Evolutionary conservation across 2,113 vertebrate genomes (phyloP).

Genomic region (Elanoides forficatus): DNA sequence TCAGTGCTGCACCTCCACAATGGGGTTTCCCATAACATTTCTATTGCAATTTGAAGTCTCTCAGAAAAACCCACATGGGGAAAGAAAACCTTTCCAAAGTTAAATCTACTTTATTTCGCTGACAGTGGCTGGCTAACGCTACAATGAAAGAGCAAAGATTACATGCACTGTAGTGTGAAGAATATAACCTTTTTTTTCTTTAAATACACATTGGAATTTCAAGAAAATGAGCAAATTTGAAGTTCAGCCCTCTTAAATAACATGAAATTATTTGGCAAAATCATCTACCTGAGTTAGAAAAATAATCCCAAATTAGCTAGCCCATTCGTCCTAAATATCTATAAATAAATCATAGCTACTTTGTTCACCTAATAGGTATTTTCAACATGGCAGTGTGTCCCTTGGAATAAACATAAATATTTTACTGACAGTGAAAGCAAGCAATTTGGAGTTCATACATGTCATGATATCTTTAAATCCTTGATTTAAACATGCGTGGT

Average conservation of each 20-base stretch:
- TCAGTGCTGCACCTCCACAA: neutral
- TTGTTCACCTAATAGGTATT: neutral
- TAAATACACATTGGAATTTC: neutral
- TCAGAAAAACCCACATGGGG: neutral
- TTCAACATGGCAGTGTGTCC: neutral
- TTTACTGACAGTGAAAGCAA: slow-evolving; percentile 29
- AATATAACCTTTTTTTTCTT: neutral
- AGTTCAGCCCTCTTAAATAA: slow-evolving; percentile 44
- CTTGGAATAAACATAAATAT: slow-evolving; percentile 32
- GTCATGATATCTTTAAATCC: neutral
- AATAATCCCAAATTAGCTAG: neutral
- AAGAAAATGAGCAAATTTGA: slow-evolving; percentile 6
- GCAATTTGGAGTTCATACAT: neutral
- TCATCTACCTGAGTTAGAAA: neutral
- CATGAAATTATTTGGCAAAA: slow-evolving; percentile 26
- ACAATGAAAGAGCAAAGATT: neutral
- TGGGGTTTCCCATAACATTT: neutral
- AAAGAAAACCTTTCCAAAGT: slow-evolving; percentile 13
- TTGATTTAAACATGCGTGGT: neutral
- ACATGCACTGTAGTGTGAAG: neutral
- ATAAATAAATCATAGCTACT: neutral
- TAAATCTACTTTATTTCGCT: slow-evolving; percentile 16
- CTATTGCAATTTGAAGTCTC: neutral
- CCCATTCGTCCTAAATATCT: neutral
- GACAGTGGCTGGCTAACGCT: neutral